Conservation (phyloP, 2,113 vertebrate genomes). For the Osmerus mordax region DNA sequence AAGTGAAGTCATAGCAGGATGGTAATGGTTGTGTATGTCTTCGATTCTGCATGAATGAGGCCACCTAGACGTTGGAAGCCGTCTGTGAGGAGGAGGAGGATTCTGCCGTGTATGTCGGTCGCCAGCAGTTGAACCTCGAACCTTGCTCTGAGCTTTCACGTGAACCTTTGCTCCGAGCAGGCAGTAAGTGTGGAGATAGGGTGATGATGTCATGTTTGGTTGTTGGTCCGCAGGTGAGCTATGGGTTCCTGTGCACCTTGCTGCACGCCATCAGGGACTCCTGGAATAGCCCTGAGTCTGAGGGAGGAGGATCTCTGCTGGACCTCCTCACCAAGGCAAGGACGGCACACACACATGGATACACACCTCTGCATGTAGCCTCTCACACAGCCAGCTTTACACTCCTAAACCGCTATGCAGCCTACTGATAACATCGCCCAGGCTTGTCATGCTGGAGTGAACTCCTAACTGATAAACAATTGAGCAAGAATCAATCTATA, state of each 20-base stretch:
- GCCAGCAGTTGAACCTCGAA: background rate
- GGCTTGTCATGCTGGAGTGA: too few relatives aligned
- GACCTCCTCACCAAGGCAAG: constrained; percentile 78
- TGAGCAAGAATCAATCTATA: too few relatives aligned
- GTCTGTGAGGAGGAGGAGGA: too few relatives aligned
- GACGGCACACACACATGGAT: background rate
- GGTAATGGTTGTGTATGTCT: too few relatives aligned
- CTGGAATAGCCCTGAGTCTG: constrained; percentile 50
- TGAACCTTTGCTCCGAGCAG: background rate
- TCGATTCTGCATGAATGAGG: too few relatives aligned
- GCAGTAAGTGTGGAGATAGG: background rate
- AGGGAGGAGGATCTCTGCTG: constrained; percentile 66
- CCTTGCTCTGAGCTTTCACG: background rate
- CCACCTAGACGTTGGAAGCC: too few relatives aligned
- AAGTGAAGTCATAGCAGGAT: too few relatives aligned
- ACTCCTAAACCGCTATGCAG: background rate
- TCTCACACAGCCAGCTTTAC: background rate
- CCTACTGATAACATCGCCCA: too few relatives aligned
- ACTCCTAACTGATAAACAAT: too few relatives aligned
- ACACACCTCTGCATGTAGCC: background rate
- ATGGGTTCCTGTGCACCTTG: constrained; percentile 79
- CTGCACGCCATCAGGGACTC: constrained; percentile 70
- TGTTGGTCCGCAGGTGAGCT: constrained; percentile 75
- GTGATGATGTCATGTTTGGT: constrained; percentile 23
- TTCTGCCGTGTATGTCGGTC: too few relatives aligned